Evolutionary conservation across 2,888 invertebrate genomes (phyloP).

Genomic region (Margaritifera margaritifera): DNA sequence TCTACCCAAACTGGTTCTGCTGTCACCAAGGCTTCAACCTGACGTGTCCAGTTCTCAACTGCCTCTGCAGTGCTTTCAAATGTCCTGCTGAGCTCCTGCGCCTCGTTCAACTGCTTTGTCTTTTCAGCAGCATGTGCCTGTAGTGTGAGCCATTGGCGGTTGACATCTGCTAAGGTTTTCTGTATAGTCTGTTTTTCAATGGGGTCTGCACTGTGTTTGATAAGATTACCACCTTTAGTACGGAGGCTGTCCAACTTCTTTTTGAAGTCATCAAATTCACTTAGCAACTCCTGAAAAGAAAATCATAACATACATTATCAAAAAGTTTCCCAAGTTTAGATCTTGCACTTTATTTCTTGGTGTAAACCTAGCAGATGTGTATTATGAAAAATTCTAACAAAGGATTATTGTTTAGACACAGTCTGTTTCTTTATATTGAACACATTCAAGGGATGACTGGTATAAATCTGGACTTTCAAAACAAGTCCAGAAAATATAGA

Average conservation of each 20-base stretch:
- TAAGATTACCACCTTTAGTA: constrained; percentile 57
- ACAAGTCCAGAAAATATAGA: no score
- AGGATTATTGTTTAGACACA: no score
- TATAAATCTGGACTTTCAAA: no score
- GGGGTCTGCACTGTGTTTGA: constrained; percentile 51
- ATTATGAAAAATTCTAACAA: no score
- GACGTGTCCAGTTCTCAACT: constrained; percentile 51
- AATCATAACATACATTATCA: background rate
- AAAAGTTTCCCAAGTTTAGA: no score
- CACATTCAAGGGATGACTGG: no score
- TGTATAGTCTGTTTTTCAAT: constrained; percentile 59
- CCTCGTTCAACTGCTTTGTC: constrained; percentile 56
- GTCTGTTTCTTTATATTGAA: no score
- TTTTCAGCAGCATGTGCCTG: constrained; percentile 52
- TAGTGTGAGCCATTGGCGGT: constrained; percentile 56
- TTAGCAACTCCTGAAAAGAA: constrained; percentile 48
- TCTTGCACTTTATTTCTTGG: no score
- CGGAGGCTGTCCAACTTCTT: constrained; percentile 53
- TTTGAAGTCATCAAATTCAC: constrained; percentile 58
- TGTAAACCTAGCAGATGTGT: no score
- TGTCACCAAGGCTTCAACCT: constrained; percentile 43
- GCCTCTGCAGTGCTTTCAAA: constrained; percentile 52
- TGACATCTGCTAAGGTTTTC: constrained; percentile 54
- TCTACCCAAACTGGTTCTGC: constrained; percentile 50
- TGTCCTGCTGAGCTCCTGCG: constrained; percentile 47